phyloP scores from a whole-genome alignment of 2,797 vertebrate genomes.

The Hypotaenidia okinawae region DNA sequence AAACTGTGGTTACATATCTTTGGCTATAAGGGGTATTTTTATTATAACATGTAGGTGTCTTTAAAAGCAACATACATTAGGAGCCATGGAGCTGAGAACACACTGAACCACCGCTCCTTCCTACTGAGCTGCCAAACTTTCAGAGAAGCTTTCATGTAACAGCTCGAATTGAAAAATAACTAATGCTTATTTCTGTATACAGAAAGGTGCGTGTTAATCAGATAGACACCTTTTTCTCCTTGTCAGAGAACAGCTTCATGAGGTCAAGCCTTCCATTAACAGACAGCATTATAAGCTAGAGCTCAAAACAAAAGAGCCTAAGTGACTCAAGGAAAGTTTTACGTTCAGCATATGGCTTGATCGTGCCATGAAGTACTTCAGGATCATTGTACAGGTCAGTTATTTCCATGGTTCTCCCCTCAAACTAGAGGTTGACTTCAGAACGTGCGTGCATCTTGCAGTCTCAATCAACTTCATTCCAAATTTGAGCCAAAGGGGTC shows the following conservation, averaged over 20 bases:
- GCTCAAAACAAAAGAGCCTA: neutral
- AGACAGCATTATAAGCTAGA: conserved; percentile 12
- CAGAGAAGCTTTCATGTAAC: neutral
- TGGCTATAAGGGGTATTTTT: conserved; percentile 31
- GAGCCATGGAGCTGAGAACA: conserved; percentile 12
- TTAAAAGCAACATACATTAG: conserved; percentile 37
- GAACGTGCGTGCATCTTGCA: neutral
- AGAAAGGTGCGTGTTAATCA: conserved; percentile 25
- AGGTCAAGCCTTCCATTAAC: neutral
- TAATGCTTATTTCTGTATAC: neutral
- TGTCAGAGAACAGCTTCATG: conserved; percentile 22
- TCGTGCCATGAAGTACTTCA: neutral
- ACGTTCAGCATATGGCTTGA: neutral
- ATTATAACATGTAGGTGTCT: conserved; percentile 6
- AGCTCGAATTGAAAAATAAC: neutral
- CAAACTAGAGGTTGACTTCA: neutral
- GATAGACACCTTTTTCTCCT: neutral
- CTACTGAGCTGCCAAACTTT: neutral
- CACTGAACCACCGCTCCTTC: conserved; percentile 14
- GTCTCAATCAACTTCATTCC: neutral
- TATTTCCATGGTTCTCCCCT: conserved; percentile 7
- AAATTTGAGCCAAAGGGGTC: conserved; percentile 16
- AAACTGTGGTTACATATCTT: neutral
- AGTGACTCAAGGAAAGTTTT: neutral
- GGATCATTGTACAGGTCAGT: neutral